Conservation (phyloP, 2,888 invertebrate genomes). For the Epiblema foenella region DNA sequence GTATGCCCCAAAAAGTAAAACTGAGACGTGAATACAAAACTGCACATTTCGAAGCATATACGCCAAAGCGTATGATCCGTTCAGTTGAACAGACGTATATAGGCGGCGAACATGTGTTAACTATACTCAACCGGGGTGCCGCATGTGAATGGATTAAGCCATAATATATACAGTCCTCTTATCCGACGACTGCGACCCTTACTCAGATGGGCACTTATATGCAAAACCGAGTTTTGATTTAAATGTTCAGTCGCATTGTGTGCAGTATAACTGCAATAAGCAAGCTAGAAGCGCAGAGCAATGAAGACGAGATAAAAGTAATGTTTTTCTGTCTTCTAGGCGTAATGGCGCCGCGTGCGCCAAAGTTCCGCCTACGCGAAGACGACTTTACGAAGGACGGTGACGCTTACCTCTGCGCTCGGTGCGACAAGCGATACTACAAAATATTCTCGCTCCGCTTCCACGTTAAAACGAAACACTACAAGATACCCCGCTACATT, state of each 20-base stretch:
- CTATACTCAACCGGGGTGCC: too few relatives aligned
- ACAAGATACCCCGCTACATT: constrained; percentile 58
- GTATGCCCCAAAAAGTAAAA: not conserved
- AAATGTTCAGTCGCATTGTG: too few relatives aligned
- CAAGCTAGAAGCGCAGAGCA: constrained; percentile 16
- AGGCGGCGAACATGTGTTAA: too few relatives aligned
- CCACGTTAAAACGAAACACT: constrained; percentile 69
- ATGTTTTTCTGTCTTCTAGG: constrained; percentile 64
- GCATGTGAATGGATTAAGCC: too few relatives aligned
- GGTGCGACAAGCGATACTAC: constrained; percentile 63
- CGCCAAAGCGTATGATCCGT: too few relatives aligned
- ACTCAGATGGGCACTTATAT: too few relatives aligned
- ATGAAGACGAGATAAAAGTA: constrained; percentile 43
- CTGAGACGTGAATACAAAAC: not conserved
- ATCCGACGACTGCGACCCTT: too few relatives aligned
- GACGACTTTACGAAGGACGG: constrained; percentile 62
- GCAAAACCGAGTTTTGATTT: too few relatives aligned
- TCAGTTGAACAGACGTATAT: too few relatives aligned
- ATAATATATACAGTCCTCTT: too few relatives aligned
- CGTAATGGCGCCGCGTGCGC: constrained; percentile 47
- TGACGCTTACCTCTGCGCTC: constrained; percentile 55
- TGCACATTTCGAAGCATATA: not conserved
- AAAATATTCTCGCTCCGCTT: constrained; percentile 59
- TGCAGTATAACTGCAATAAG: too few relatives aligned
- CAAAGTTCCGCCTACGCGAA: constrained; percentile 60